phyloP scores from a whole-genome alignment of 1,140 invertebrate species.

The Pseudobourletiella spinata region DNA sequence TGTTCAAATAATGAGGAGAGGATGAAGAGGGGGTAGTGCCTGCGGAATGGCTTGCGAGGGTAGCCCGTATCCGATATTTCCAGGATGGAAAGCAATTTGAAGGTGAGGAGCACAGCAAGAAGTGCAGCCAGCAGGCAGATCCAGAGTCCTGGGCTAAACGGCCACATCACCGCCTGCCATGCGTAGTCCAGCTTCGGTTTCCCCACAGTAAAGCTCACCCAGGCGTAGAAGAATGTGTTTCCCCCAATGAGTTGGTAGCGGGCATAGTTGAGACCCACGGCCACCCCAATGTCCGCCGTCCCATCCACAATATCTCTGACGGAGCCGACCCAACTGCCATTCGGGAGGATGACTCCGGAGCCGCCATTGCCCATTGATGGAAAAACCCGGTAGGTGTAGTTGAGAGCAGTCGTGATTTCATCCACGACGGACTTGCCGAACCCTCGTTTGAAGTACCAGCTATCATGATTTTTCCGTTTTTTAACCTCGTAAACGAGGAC shows the following conservation, averaged over 20 bases:
- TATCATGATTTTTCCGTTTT: neutral
- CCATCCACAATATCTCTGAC: constrained; percentile 5
- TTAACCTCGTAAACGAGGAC: neutral
- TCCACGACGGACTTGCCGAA: neutral
- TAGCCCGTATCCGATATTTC: too few species aligned
- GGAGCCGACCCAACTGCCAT: constrained; percentile 8
- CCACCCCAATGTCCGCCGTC: neutral
- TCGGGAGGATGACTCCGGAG: neutral
- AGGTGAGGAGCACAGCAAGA: too few species aligned
- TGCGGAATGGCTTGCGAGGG: too few species aligned
- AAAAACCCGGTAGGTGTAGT: constrained; percentile 5
- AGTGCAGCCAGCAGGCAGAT: too few species aligned
- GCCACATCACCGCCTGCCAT: neutral
- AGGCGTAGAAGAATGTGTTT: neutral
- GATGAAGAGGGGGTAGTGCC: too few species aligned
- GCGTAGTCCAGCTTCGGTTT: neutral
- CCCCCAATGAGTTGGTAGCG: neutral
- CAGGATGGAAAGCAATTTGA: too few species aligned
- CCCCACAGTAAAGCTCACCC: neutral
- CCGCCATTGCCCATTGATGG: neutral
- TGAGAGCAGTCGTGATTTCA: neutral
- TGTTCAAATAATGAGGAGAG: neutral
- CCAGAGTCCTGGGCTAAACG: neutral
- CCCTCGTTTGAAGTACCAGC: neutral
- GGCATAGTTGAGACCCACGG: neutral